phyloP scores from a whole-genome alignment of 2,113 vertebrate genomes.

The Tragelaphus scriptus region DNA sequence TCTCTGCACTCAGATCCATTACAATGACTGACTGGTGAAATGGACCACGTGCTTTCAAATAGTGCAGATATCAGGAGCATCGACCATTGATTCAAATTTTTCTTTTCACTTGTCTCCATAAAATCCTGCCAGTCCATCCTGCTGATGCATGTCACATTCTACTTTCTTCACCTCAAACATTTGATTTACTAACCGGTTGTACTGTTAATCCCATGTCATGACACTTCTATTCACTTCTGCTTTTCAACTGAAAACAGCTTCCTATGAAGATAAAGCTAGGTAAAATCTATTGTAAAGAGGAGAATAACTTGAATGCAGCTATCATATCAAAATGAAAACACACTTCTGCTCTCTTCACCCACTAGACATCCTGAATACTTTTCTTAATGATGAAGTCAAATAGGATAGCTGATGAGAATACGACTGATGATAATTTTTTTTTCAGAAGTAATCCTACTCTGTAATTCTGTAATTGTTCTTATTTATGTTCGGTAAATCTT shows the following conservation, averaged over 20 bases:
- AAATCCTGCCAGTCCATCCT: slow-evolving; percentile 87
- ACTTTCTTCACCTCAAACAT: slow-evolving; percentile 97
- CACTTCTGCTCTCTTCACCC: slow-evolving; percentile 82
- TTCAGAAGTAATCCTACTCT: slow-evolving; percentile 75
- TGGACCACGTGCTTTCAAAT: slow-evolving; percentile 55
- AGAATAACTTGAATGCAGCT: slow-evolving; percentile 85
- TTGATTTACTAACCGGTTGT: slow-evolving; percentile 95
- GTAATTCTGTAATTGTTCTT: slow-evolving; percentile 82
- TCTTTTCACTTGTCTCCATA: slow-evolving; percentile 61
- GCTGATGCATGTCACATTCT: slow-evolving; percentile 89
- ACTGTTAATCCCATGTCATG: slow-evolving; percentile 98
- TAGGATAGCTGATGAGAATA: slow-evolving; percentile 77
- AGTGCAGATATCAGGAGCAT: slow-evolving; percentile 67
- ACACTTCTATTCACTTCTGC: slow-evolving; percentile 98
- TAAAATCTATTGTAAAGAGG: slow-evolving; percentile 96
- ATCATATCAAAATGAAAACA: slow-evolving; percentile 88
- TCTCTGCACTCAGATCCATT: slow-evolving; percentile 57
- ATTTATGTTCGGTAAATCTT: slow-evolving; percentile 77
- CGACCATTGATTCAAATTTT: slow-evolving; percentile 55
- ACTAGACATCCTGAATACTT: slow-evolving; percentile 80
- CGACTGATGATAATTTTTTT: slow-evolving; percentile 49
- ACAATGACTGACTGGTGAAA: slow-evolving; percentile 52
- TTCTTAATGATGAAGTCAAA: slow-evolving; percentile 83
- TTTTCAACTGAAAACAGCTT: slow-evolving; percentile 95
- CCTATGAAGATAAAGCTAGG: slow-evolving; percentile 98